phyloP scores from a whole-genome alignment of 2,797 vertebrate species.

The Galagoides demidoff region DNA sequence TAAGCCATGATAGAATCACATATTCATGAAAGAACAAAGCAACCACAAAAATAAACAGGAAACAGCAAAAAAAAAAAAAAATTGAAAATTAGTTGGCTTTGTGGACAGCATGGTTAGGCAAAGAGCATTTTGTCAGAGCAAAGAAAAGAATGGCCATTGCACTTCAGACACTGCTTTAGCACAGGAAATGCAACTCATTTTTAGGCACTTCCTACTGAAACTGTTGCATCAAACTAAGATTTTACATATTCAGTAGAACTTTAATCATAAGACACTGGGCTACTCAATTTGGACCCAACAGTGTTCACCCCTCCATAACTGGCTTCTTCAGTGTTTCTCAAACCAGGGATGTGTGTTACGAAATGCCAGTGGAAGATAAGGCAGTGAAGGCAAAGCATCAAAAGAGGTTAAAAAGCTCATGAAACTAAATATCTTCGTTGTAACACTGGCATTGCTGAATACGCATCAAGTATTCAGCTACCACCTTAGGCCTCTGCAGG shows the following conservation, averaged over 20 bases:
- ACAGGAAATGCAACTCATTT: conserved; percentile 80
- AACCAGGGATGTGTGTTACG: neutral
- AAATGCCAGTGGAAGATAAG: neutral
- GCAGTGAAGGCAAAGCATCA: neutral
- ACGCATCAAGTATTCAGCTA: conserved; percentile 41
- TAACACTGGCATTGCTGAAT: conserved; percentile 59
- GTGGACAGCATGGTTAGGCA: conserved; percentile 11
- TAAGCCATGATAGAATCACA: neutral
- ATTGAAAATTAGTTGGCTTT: conserved; percentile 58
- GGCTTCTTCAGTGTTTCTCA: conserved; percentile 64
- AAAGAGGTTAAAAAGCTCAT: neutral
- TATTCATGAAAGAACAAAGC: neutral
- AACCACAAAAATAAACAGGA: conserved; percentile 16
- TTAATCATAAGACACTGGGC: conserved; percentile 75
- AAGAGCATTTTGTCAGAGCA: conserved; percentile 72
- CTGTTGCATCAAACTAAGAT: conserved; percentile 77
- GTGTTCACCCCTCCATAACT: conserved; percentile 44
- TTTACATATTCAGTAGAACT: conserved; percentile 76
- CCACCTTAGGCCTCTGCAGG: conserved; percentile 47
- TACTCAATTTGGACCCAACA: conserved; percentile 79
- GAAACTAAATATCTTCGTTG: conserved; percentile 72
- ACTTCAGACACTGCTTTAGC: conserved; percentile 65
- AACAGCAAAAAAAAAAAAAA: conserved; percentile 38
- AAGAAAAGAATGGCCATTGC: conserved; percentile 65
- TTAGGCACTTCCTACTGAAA: conserved; percentile 80